phyloP scores from a whole-genome alignment of 2,113 vertebrate species.

The rabbit (Oryctolagus cuniculus) region DNA sequence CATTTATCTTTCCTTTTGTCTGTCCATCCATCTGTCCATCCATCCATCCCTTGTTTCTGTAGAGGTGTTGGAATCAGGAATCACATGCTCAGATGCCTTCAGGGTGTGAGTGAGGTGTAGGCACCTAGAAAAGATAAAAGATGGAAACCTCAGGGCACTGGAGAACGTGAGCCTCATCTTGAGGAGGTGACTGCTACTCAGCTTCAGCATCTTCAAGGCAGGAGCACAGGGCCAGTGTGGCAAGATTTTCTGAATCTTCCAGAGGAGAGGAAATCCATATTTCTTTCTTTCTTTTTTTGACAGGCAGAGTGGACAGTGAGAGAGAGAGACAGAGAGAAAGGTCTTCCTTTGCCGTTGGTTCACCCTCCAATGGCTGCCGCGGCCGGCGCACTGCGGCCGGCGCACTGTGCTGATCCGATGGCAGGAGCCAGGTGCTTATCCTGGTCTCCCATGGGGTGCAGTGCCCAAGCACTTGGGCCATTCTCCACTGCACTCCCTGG shows the following conservation, averaged over 20 bases:
- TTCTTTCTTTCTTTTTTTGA: too few species aligned
- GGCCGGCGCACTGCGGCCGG: too few species aligned
- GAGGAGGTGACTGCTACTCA: background rate
- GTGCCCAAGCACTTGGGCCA: too few species aligned
- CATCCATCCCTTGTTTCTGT: background rate
- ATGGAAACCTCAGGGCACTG: background rate
- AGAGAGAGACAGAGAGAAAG: too few species aligned
- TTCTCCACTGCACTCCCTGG: too few species aligned
- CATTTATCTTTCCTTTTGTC: background rate
- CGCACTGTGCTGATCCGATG: too few species aligned
- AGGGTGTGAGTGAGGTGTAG: background rate
- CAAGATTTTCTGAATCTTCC: background rate
- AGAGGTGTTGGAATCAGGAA: constrained; percentile 14
- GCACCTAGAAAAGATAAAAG: background rate
- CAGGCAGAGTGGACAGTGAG: too few species aligned
- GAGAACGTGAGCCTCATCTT: background rate
- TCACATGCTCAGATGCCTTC: background rate
- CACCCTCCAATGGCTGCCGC: too few species aligned
- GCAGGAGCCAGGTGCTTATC: too few species aligned
- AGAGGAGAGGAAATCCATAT: background rate
- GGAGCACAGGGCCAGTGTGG: background rate
- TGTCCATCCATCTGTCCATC: background rate
- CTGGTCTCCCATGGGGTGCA: too few species aligned
- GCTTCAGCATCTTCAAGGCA: background rate
- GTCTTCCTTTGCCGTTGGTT: too few species aligned